Conservation (phyloP, 2,797 vertebrate species). For the Pseudomugil gertrudae region DNA sequence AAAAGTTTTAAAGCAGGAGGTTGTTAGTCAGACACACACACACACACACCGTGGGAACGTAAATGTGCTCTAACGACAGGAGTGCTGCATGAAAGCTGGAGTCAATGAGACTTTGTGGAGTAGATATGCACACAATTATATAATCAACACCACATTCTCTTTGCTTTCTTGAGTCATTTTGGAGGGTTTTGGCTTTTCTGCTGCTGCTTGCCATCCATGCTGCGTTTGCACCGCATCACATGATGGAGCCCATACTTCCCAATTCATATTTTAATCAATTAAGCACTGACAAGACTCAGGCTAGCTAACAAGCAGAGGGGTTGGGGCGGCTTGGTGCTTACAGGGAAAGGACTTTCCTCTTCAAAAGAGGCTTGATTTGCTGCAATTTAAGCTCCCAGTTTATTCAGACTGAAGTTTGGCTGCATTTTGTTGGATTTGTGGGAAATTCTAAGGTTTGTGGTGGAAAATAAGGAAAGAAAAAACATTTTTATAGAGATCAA, state of each 20-base stretch:
- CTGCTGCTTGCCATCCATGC: constrained; percentile 38
- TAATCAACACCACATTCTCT: constrained; percentile 71
- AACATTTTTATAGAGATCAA: constrained; percentile 47
- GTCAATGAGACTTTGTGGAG: constrained; percentile 59
- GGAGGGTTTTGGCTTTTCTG: constrained; percentile 45
- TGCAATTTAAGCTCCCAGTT: constrained; percentile 56
- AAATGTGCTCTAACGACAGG: constrained; percentile 55
- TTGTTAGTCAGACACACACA: constrained; percentile 43
- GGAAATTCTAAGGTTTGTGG: constrained; percentile 51
- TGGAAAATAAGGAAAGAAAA: constrained; percentile 43
- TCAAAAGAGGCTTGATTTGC: constrained; percentile 71
- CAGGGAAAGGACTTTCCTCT: constrained; percentile 41
- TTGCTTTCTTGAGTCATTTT: constrained; percentile 47
- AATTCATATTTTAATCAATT: constrained; percentile 72
- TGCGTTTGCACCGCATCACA: constrained; percentile 36
- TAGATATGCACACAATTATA: constrained; percentile 66
- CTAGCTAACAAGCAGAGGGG: constrained; percentile 61
- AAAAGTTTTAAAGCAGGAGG: constrained; percentile 45
- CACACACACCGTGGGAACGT: constrained; percentile 23
- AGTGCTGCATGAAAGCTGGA: constrained; percentile 45
- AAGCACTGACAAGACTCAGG: constrained; percentile 59
- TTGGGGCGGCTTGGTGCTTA: constrained; percentile 9
- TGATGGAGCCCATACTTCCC: constrained; percentile 51
- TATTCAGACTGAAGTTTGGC: constrained; percentile 53
- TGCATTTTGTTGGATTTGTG: constrained; percentile 51